Evolutionary conservation across 2,113 vertebrate genomes (phyloP), one percentile per base, ranked within the genome.

Genomic region (Myrmecophaga tridactyla): DNA sequence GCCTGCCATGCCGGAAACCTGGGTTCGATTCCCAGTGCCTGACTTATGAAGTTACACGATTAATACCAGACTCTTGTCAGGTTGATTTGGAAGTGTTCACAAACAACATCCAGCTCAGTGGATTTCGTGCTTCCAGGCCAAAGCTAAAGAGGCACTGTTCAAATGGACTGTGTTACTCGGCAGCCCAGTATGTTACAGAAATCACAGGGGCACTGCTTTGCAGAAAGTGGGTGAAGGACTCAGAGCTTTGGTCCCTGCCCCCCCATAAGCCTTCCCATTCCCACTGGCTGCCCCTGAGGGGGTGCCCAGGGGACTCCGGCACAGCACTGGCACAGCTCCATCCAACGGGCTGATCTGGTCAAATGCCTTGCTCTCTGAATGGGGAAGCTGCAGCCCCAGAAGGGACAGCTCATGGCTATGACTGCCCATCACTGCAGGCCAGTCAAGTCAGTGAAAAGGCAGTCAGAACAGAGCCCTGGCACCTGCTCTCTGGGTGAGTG

Each of bases 361-460:
- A 41, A 65, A 14, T 13, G 20, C 7, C 39, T 81, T 81, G 48
- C 14, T 56, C 63, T 29, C 18, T 36, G 46, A 56, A 77, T 43
- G 70, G n/a, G 39, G 56, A 56, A 14, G 18, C 84, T 81, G 8
- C 34, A 36, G 39, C 69, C 53, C 27, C 21, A 21, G 56, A 2
- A 67, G 75, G 56, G 58, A 75, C 13, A 13, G 43, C 43, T 65
- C 2, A 48, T 39, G 2, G 3, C 58, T 73, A 34, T 9, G 15
- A 3, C 46, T 10, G 29, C 43, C 46, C 31, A 65, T 41, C 12
- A 51, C 34, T 4, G 8, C 13, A 31, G 63, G 62, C 6, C 43
- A 0, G n/a, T 1, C 36, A 20, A 39, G 15, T 72, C 46, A 21
- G 10, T 0, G 3, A 29, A 17, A 10, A 25, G 25, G 39, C 25